Evolutionary conservation across 35 echinoderm and acorn worm genomes (phyloP).

Genomic region (Ophiothrix spiculata): DNA sequence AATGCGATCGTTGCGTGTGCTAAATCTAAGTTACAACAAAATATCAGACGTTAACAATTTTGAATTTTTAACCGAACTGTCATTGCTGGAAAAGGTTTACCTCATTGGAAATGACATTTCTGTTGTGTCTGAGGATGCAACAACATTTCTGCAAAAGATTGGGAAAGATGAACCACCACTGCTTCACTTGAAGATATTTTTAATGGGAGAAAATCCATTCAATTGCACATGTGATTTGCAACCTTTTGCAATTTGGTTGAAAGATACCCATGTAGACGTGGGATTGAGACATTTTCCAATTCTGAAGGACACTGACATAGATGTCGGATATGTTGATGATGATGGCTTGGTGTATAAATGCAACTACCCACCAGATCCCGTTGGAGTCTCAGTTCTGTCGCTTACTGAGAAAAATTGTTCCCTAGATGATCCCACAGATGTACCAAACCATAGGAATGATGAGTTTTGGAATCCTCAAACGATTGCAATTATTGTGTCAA

Average conservation of each 20-base stretch:
- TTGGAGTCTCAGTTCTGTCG: not conserved
- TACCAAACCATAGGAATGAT: no score
- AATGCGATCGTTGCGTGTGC: not conserved
- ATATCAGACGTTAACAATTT: not conserved
- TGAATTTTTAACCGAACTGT: not conserved
- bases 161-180: not conserved
- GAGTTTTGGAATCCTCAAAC: not conserved
- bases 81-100: not conserved
- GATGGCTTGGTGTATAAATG: not conserved
- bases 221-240: slow-evolving; percentile 29
- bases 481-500: not conserved
- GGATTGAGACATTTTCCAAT: not conserved
- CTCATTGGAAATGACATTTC: slow-evolving; percentile 11
- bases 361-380: not conserved
- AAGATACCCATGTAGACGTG: not conserved
- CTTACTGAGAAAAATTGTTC: not conserved
- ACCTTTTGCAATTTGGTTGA: slow-evolving; percentile 1
- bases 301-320: not conserved
- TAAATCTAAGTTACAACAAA: not conserved
- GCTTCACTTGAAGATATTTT: not conserved
- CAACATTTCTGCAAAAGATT: no score
- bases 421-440: not conserved
- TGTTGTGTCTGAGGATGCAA: not conserved
- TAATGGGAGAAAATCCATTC: slow-evolving; percentile 18
- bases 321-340: not conserved